These are phyloP conservation scores for Dioctria rufipes DNA, from an alignment of 2,888 invertebrate genomes.

Conservation along the genomic window DNA sequence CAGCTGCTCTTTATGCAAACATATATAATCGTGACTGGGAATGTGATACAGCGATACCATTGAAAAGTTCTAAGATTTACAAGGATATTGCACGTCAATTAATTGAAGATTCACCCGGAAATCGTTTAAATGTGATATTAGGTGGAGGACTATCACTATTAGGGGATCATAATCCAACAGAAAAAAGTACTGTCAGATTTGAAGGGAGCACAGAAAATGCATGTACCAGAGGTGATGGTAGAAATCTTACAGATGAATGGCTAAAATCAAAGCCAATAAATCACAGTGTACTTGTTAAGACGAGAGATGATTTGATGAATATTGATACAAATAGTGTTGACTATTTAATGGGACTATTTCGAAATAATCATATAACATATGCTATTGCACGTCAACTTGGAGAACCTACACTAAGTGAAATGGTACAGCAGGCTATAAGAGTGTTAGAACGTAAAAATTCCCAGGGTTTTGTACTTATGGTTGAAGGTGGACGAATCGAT, in stretches of 20 bases:
- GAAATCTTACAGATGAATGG: slow-evolving; percentile 76
- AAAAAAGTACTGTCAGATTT: slow-evolving; percentile 63
- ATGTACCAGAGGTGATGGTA: slow-evolving; percentile 73
- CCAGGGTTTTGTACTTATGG: slow-evolving; percentile 75
- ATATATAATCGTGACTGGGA: slow-evolving; percentile 76
- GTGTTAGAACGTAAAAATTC: slow-evolving; percentile 69
- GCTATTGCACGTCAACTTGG: slow-evolving; percentile 72
- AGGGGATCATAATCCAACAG: slow-evolving; percentile 66
- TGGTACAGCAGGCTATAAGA: slow-evolving; percentile 75
- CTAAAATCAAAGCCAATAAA: slow-evolving; percentile 66
- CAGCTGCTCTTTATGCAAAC: slow-evolving; percentile 75
- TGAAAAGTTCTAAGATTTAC: slow-evolving; percentile 66
- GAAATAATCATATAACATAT: slow-evolving; percentile 75
- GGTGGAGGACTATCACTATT: slow-evolving; percentile 76
- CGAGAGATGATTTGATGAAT: slow-evolving; percentile 68
- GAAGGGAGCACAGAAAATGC: slow-evolving; percentile 66
- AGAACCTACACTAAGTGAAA: slow-evolving; percentile 75
- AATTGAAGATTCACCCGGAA: slow-evolving; percentile 76
- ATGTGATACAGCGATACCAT: slow-evolving; percentile 72
- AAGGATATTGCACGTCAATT: slow-evolving; percentile 78
- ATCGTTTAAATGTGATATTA: slow-evolving; percentile 76
- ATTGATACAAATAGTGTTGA: slow-evolving; percentile 70
- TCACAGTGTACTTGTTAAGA: slow-evolving; percentile 69
- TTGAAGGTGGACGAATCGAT: slow-evolving; percentile 78
- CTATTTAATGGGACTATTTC: slow-evolving; percentile 74